Conservation (phyloP, 1,140 invertebrate species). For the Colletes latitarsis region DNA sequence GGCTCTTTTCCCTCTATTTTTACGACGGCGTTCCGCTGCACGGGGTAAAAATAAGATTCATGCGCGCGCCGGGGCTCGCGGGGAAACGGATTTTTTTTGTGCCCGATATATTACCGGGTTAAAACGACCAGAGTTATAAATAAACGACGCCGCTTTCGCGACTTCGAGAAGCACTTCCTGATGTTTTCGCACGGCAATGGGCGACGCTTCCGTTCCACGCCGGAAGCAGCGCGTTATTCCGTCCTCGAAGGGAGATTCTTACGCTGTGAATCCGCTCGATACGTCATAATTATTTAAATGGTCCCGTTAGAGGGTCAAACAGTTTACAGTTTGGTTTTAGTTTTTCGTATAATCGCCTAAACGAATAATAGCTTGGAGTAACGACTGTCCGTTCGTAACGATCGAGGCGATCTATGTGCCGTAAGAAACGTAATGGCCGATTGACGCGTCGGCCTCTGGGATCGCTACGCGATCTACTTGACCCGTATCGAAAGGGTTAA, state of each 20-base stretch:
- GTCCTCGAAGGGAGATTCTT: neutral
- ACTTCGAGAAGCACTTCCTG: neutral
- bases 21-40: slow-evolving; percentile 33
- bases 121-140: neutral
- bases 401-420: too few species aligned
- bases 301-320: too few species aligned
- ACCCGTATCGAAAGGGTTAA: too few species aligned
- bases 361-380: too few species aligned
- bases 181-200: neutral
- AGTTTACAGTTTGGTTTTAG: too few species aligned
- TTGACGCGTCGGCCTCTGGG: too few species aligned
- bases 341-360: too few species aligned
- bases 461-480: too few species aligned
- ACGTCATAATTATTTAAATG: too few species aligned
- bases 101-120: neutral
- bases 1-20: slow-evolving; percentile 50
- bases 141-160: neutral
- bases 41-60: slow-evolving; percentile 57
- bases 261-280: too few species aligned
- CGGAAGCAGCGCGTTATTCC: neutral
- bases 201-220: neutral
- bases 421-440: too few species aligned
- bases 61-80: slow-evolving; percentile 12
- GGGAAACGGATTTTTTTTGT: slow-evolving; percentile 12
- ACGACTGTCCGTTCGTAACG: too few species aligned